Evolutionary conservation across 2,888 invertebrate genomes (phyloP).

Genomic region (Lycophotia porphyrea): DNA sequence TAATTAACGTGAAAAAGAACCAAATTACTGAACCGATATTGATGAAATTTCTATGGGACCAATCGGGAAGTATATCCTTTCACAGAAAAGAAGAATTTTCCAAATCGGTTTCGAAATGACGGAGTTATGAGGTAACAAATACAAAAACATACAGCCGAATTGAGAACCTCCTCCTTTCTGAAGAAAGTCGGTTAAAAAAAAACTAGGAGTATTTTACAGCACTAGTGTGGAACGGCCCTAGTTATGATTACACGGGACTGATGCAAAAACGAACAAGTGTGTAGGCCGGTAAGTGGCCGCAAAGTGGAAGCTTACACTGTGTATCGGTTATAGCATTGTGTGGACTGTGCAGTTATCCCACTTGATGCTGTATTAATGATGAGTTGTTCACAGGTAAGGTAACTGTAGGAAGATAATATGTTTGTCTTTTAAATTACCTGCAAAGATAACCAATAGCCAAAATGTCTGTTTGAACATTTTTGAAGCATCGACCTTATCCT

Average conservation of each 20-base stretch:
- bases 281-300: conserved; percentile 76
- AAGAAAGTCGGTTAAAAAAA: too few species aligned
- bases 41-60: too few species aligned
- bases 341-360: conserved; percentile 41
- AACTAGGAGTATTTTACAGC: neutral
- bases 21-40: too few species aligned
- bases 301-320: conserved; percentile 80
- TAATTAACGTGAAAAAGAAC: too few species aligned
- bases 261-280: conserved; percentile 79
- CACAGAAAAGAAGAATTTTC: too few species aligned
- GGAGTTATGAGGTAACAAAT: too few species aligned
- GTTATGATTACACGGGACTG: conserved; percentile 73
- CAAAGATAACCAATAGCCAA: neutral
- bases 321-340: conserved; percentile 72
- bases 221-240: conserved; percentile 67
- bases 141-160: too few species aligned
- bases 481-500: conserved; percentile 5
- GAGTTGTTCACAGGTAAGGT: neutral
- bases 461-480: neutral
- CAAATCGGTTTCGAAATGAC: too few species aligned
- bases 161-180: too few species aligned
- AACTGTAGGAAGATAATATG: neutral
- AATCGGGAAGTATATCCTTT: too few species aligned
- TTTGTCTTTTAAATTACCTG: neutral
- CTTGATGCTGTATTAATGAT: conserved; percentile 38